Evolutionary conservation across 37 sponge, comb jelly and placozoan species (phyloP), one percentile per base, ranked within the genome.

Genomic region (Cliona cf. orientalis): DNA sequence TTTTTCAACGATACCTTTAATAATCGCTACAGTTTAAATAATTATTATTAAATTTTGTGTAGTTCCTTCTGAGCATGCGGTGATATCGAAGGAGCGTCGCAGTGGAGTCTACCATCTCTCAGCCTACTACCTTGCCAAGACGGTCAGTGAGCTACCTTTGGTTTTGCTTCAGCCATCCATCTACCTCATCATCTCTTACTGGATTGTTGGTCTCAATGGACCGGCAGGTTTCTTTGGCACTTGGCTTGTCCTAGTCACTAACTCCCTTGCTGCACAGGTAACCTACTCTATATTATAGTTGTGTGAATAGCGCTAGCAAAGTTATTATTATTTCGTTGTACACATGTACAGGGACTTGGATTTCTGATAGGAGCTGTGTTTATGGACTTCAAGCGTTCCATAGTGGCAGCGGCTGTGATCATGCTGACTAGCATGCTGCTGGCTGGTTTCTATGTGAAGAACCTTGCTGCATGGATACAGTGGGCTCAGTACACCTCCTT

Each of bases 71-170:
- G 90, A 89, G 49, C 72, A 78, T 2, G 46, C 45, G 36, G 78
- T 93, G 11, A 44, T 89, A 25, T 26, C 66, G 46, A 84, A 91
- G 65, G 92, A 91, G 45, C 58, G 95, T 0, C 35, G 83, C 31
- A 79, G 89, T 32, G 91, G 95, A 5, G 73, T 66, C 46, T 91
- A 91, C 66, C 91, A 79, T 62, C 71, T 91, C 5, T 91, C 92
- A 21, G 85, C 92, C 40, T 91, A 94, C 75, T 91, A 63, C 82
- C 22, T 84, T 23, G 90, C 92, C 67, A 91, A 94, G 90, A 81
- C 46, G 29, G 9, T 83, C 60, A 87, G 88, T 64, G 95, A 94
- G 44, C 59, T 86, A 5, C 95, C 91, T 31, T 46, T 94, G n/a
- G 41, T 82, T 36, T 45, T 89, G 7, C 3, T 78, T 6, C 68